phyloP scores from a whole-genome alignment of 30 jellyfish, hydroid and myxozoan species.

The Cassiopea xamachana region DNA sequence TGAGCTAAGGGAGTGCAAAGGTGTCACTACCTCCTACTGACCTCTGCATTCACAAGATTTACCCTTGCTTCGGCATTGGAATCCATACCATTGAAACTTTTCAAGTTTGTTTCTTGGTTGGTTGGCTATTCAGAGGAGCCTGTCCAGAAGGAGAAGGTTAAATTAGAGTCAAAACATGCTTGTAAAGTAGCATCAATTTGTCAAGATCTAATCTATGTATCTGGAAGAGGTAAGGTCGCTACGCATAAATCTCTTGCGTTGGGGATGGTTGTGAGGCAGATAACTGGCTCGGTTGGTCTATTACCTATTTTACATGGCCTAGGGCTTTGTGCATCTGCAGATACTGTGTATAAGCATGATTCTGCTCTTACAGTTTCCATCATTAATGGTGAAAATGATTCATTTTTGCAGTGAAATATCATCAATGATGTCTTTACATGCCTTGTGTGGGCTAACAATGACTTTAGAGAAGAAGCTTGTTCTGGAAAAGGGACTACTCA shows the following conservation, averaged over 20 bases:
- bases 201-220: slow-evolving; percentile 62
- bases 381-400: slow-evolving; percentile 5
- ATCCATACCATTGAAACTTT: slow-evolving; percentile 42
- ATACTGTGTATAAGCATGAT: slow-evolving; percentile 29
- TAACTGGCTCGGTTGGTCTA: slow-evolving; percentile 30
- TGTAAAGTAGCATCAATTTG: slow-evolving; percentile 23
- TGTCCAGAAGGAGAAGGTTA: neutral
- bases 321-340: slow-evolving; percentile 40
- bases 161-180: neutral
- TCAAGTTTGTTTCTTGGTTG: neutral
- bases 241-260: slow-evolving; percentile 63
- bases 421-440: slow-evolving; percentile 15
- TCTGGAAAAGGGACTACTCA: slow-evolving; percentile 64
- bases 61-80: slow-evolving; percentile 30
- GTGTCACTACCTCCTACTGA: slow-evolving; percentile 35
- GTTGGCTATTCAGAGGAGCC: slow-evolving; percentile 44
- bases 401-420: neutral
- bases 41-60: slow-evolving; percentile 57
- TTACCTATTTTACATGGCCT: slow-evolving; percentile 37
- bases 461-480: slow-evolving; percentile 65
- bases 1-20: slow-evolving; percentile 7
- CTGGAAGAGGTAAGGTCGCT: slow-evolving; percentile 40
- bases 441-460: slow-evolving; percentile 59
- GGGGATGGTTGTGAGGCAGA: slow-evolving; percentile 62
- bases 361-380: slow-evolving; percentile 28